Base-by-base conservation (phyloP, 2,888 invertebrate species). In the Dryobota labecula region DNA sequence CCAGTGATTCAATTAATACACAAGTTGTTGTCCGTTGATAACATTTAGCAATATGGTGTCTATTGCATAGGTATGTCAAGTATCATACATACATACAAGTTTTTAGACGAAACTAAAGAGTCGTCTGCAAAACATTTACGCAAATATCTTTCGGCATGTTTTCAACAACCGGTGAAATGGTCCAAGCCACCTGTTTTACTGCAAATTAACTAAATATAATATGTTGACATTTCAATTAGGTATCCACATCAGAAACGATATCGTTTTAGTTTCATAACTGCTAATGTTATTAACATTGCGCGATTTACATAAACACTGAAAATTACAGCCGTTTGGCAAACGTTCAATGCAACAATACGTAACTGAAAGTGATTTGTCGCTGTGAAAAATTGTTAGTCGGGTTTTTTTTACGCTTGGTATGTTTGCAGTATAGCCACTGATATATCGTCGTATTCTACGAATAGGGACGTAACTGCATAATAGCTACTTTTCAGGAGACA, bases 161-260 rank as follows among this genome's bases (percentile, higher is more conserved):
- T 78, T 78, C 69, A 70, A 71, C 73, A 85, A 88, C 90, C 88
- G 86, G 88, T 87, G 70, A 86, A 87, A 90, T 87, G 88, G 89
- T 87, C 82, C 85, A 84, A 82, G 82, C 84, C 91, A 91, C 90
- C 89, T 90, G 91, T 88, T 84, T 78, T 83, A 74, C 81, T 84
- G 76, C 81, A 83, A 87, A 87, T 85, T 84, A 83, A 81, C 80
- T 78, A 78, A 82, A 80, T 78, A 76, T 70, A 70, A 76, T 72
- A 49, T 66, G 53, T 73, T 81, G 61, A 75, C 84, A 82, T 78
- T 82, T 75, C 57, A 75, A 71, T 75, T 67, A 15, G 9, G n/a
- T 45, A 15, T 7, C 15, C 24, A 77, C 60, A 47, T 65, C 64
- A 63, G 27, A 54, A 74, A 65, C 60, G 62, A 53, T 69, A 70